Conservation (phyloP, 2,113 vertebrate species). For the Prunella himalayana region DNA sequence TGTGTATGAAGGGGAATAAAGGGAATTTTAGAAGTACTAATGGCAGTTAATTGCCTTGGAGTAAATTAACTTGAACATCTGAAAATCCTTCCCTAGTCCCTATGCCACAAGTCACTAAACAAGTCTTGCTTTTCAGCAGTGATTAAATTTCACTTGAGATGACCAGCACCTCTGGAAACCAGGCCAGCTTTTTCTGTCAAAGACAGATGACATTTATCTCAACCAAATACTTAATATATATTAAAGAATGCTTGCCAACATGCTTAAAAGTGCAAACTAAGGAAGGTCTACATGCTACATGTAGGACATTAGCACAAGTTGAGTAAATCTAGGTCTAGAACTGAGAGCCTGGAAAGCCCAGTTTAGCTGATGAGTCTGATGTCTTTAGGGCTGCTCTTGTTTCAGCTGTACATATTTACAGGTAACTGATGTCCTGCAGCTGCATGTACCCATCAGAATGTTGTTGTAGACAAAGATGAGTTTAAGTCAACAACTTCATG, state of each 20-base stretch:
- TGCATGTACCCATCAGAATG: not conserved
- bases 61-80: not conserved
- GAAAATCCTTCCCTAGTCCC: not conserved
- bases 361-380: not conserved
- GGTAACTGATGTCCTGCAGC: not conserved
- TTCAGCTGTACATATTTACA: not conserved
- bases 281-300: not conserved
- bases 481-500: not conserved
- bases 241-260: not conserved
- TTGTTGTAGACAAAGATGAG: not conserved
- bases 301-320: not conserved
- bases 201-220: not conserved
- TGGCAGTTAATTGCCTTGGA: not conserved
- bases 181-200: not conserved
- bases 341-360: not conserved
- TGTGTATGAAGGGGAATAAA: not conserved
- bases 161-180: not conserved
- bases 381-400: not conserved
- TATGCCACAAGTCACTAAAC: not conserved
- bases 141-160: not conserved
- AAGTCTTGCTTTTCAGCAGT: not conserved
- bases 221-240: not conserved
- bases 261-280: not conserved
- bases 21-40: not conserved
- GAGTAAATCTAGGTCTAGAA: not conserved